Conservation (phyloP, 2,797 vertebrate species). For the Rallus crepitans region DNA sequence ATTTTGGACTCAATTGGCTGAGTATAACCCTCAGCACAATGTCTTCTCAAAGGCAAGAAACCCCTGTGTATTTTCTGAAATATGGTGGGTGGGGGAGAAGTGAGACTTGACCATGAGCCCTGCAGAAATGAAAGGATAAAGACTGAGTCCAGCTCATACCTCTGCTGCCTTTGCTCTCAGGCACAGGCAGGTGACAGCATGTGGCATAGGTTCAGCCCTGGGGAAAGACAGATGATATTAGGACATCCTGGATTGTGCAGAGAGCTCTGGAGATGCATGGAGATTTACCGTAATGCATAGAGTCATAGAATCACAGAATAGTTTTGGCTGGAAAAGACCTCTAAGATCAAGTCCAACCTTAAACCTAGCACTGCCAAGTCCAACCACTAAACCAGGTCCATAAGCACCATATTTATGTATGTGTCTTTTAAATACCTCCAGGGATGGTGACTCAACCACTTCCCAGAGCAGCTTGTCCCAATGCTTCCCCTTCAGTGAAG, state of each 20-base stretch:
- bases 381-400: too few relatives aligned
- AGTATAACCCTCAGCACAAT: not conserved
- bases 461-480: too few relatives aligned
- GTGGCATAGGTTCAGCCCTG: not conserved
- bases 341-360: too few relatives aligned
- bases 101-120: not conserved
- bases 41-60: not conserved
- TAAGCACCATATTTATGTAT: too few relatives aligned
- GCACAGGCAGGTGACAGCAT: fast-evolving
- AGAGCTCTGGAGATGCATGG: not conserved
- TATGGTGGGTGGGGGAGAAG: not conserved
- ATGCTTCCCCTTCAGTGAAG: too few relatives aligned
- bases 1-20: not conserved
- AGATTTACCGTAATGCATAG: not conserved
- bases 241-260: not conserved
- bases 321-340: too few relatives aligned
- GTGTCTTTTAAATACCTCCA: too few relatives aligned
- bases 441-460: too few relatives aligned
- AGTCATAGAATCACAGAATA: too few relatives aligned
- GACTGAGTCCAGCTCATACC: not conserved
- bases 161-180: fast-evolving
- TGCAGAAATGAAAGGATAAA: not conserved
- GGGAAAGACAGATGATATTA: not conserved
- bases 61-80: not conserved
- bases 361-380: too few relatives aligned